Conservation (phyloP, 2,888 invertebrate genomes). For the Sisyra terminalis region DNA sequence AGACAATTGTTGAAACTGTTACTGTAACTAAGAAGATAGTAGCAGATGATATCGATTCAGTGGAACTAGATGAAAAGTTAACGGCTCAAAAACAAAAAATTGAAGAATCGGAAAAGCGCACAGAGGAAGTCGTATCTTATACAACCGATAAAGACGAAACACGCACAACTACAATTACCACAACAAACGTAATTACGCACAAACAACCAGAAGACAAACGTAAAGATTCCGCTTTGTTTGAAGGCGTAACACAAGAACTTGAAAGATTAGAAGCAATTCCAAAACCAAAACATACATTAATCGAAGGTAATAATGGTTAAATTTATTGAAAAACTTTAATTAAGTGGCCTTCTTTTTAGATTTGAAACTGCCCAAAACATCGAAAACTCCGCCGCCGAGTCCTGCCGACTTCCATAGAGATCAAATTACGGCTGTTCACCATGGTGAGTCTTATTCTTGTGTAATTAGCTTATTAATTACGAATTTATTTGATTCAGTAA, state of each 20-base stretch:
- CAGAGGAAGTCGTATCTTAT: slow-evolving; percentile 10
- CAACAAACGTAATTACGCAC: slow-evolving; percentile 9
- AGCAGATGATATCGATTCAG: slow-evolving; percentile 24
- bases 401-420: slow-evolving; percentile 45
- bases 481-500: too few relatives aligned
- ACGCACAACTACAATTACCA: slow-evolving; percentile 9
- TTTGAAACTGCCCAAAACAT: slow-evolving; percentile 40
- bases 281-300: slow-evolving; percentile 15
- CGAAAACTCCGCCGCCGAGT: slow-evolving; percentile 54
- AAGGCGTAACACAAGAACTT: slow-evolving; percentile 27
- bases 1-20: slow-evolving; percentile 13
- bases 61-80: slow-evolving; percentile 21
- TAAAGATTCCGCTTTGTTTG: slow-evolving; percentile 26
- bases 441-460: slow-evolving; percentile 20
- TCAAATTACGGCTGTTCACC: slow-evolving; percentile 28
- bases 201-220: slow-evolving; percentile 14
- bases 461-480: too few relatives aligned
- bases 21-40: slow-evolving; percentile 21
- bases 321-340: slow-evolving; percentile 1
- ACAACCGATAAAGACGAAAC: slow-evolving; percentile 6
- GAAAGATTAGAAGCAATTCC: slow-evolving; percentile 22
- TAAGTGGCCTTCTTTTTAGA: slow-evolving; percentile 26
- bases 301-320: slow-evolving; percentile 17
- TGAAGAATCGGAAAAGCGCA: slow-evolving; percentile 12
- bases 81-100: slow-evolving; percentile 13